A percentile compares a stretch with the other conserved stretches of the same genome.
Evolutionary conservation across 1,140 invertebrate genomes (phyloP).

Genomic region (Drosophila repleta): DNA sequence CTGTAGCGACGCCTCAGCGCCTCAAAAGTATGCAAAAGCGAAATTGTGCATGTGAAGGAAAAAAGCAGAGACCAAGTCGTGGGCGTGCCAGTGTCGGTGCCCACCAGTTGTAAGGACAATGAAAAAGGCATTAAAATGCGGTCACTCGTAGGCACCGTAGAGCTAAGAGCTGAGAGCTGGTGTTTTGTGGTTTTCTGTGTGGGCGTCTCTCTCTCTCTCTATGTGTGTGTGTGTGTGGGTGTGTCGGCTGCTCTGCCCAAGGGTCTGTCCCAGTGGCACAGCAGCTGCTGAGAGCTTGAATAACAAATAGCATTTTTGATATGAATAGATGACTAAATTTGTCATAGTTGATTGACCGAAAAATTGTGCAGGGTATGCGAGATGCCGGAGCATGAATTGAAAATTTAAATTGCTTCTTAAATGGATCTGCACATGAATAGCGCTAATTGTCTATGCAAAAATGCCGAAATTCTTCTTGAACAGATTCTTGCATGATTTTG

Average conservation of each 20-base stretch:
- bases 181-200: conserved; percentile 28
- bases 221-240: conserved; percentile 14
- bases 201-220: background rate
- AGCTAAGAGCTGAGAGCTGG: conserved; percentile 16
- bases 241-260: background rate
- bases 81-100: conserved; percentile 21
- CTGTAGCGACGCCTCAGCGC: conserved; percentile 32
- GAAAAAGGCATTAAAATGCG: conserved; percentile 78
- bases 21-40: conserved; percentile 49
- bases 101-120: conserved; percentile 60
- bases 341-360: conserved; percentile 51
- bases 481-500: no score
- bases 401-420: background rate
- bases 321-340: conserved; percentile 49
- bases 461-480: no score
- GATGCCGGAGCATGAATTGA: conserved; percentile 3
- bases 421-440: conserved; percentile 18
- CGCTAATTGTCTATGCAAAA: conserved; percentile 22
- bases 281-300: conserved; percentile 32
- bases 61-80: background rate
- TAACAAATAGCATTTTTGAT: conserved; percentile 50
- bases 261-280: conserved; percentile 12
- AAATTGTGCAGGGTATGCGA: conserved; percentile 29
- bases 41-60: conserved; percentile 53
- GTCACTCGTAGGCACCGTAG: conserved; percentile 37